phyloP scores from a whole-genome alignment of 2,888 invertebrate genomes.

The Lobophora halterata region DNA sequence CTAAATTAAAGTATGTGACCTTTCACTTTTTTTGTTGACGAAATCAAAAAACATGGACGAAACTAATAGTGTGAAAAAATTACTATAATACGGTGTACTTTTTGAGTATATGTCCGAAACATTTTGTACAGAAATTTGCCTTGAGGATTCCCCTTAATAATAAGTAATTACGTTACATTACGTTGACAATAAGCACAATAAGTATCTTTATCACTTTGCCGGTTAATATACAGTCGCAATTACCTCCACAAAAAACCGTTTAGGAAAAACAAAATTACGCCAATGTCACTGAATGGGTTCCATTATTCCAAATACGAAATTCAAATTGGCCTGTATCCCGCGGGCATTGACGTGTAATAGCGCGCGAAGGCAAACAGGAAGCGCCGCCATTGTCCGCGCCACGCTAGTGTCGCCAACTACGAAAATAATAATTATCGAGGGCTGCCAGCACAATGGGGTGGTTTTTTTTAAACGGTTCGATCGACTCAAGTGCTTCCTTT shows the following conservation, averaged over 20 bases:
- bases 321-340: slow-evolving; percentile 76
- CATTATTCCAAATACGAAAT: slow-evolving; percentile 71
- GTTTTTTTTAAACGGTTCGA: slow-evolving; percentile 69
- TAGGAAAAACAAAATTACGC: slow-evolving; percentile 62
- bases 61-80: too few relatives aligned
- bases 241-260: slow-evolving; percentile 35
- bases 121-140: too few relatives aligned
- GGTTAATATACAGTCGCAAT: slow-evolving; percentile 14
- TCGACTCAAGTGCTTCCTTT: slow-evolving; percentile 78
- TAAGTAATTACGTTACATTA: too few relatives aligned
- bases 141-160: too few relatives aligned
- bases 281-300: slow-evolving; percentile 59
- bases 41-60: too few relatives aligned
- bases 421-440: slow-evolving; percentile 80
- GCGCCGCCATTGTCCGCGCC: slow-evolving; percentile 68
- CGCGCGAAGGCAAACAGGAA: slow-evolving; percentile 80
- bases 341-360: slow-evolving; percentile 78
- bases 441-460: slow-evolving; percentile 63
- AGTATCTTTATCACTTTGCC: too few relatives aligned
- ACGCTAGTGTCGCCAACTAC: slow-evolving; percentile 77
- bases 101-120: too few relatives aligned
- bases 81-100: too few relatives aligned
- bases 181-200: too few relatives aligned
- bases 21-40: too few relatives aligned
- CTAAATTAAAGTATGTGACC: too few relatives aligned